These are phyloP conservation scores for Sesamia nonagrioides DNA, from an alignment of 1,140 invertebrate genomes.

Conservation along the genomic window DNA sequence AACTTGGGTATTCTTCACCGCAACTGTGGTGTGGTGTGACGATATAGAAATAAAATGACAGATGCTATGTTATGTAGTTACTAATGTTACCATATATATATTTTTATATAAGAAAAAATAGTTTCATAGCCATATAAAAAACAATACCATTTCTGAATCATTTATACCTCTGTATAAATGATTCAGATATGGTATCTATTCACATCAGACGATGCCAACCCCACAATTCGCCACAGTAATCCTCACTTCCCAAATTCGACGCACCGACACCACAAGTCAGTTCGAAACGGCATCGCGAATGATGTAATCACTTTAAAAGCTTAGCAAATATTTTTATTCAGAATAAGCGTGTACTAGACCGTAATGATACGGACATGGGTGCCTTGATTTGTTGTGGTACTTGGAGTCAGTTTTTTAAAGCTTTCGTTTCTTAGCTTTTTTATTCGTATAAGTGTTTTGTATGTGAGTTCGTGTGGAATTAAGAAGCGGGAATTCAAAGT, in stretches of 20 bases:
- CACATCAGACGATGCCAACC: background rate
- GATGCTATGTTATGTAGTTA: too few relatives aligned
- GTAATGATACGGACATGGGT: conserved; percentile 28
- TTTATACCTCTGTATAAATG: too few relatives aligned
- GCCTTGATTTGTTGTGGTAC: background rate
- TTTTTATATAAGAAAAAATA: too few relatives aligned
- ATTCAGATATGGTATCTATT: too few relatives aligned
- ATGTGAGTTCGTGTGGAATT: background rate
- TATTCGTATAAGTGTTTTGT: background rate
- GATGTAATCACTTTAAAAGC: conserved; percentile 82
- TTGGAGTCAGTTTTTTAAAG: background rate
- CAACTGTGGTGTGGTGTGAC: too few relatives aligned
- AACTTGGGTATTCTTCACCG: too few relatives aligned
- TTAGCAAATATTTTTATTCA: conserved; percentile 78
- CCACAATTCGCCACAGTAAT: background rate
- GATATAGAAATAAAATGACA: too few relatives aligned
- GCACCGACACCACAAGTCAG: conserved; percentile 49
- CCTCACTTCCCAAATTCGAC: conserved; percentile 48
- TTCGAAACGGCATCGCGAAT: conserved; percentile 61
- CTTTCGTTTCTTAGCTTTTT: background rate
- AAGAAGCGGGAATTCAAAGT: background rate
- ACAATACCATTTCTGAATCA: too few relatives aligned
- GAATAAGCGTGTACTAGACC: conserved; percentile 62
- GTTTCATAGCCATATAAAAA: too few relatives aligned
- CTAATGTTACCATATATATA: too few relatives aligned